phyloP scores from a whole-genome alignment of 2,113 vertebrate species.

The Eidolon helvum region DNA sequence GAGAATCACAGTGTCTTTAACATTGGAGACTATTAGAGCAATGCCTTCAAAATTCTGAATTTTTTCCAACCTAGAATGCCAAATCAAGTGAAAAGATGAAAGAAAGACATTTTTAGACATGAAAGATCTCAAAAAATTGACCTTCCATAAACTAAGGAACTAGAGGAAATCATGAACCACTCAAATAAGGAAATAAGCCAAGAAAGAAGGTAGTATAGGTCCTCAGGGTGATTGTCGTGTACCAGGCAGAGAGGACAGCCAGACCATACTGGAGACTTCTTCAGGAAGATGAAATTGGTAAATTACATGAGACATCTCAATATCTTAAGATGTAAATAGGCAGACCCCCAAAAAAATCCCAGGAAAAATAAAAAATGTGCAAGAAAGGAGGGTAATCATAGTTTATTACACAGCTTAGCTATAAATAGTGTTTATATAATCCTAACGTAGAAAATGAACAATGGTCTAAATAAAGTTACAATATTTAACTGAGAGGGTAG shows the following conservation, averaged over 20 bases:
- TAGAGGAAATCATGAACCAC: not conserved
- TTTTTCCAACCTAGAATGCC: not conserved
- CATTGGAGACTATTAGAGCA: not conserved
- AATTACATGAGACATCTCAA: not conserved
- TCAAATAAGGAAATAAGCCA: not conserved
- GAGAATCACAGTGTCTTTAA: not conserved
- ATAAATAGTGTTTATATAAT: not conserved
- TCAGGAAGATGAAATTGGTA: not conserved
- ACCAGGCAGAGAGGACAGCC: not conserved
- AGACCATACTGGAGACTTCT: not conserved
- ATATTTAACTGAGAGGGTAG: not conserved
- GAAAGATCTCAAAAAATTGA: not conserved
- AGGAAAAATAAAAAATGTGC: not conserved
- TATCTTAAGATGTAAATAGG: not conserved
- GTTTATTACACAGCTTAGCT: not conserved
- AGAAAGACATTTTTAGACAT: not conserved
- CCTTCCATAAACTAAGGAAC: not conserved
- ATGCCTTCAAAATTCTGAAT: not conserved
- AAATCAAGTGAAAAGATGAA: constrained; percentile 4
- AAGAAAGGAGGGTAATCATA: constrained; percentile 12
- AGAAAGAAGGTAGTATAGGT: not conserved
- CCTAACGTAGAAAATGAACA: not conserved
- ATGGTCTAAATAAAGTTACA: not conserved
- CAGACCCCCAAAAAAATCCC: not conserved
- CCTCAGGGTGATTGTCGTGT: not conserved